Evolutionary conservation across 2,888 invertebrate species (phyloP), one percentile per base, ranked within the genome.

Genomic region (Elmis aenea): DNA sequence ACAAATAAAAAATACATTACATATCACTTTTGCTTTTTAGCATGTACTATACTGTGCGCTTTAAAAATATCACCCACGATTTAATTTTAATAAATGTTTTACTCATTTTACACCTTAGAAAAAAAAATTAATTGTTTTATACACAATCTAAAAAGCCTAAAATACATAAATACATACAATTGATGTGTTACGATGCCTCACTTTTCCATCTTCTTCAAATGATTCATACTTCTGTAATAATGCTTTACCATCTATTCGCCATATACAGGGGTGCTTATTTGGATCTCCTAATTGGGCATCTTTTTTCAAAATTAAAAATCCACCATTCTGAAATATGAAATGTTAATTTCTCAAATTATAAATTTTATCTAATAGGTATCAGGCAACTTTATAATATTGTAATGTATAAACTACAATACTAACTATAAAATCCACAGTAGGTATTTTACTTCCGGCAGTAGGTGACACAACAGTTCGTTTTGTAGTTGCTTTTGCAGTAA

Each of bases 201-300:
- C 52, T 50, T 57, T 56, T 2, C 59, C 64, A 11, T 63, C 60
- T 22, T 63, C 61, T 29, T 60, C 58, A 38, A 66, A 67, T 8
- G 67, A 63, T 55, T 69, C 67, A 47, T 66, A 71, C 48, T 71
- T 71, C 46, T 71, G 71, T 6, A 71, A 50, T n/a, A 70, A 52
- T 2, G 67, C 65, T 45, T 70, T 70, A 2, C 70, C 68, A 51
- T 68, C 68, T 38, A 68, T 63, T 46, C 65, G 57, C 68, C 68
- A 68, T 25, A 68, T 60, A 28, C 61, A 61, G 5, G 67, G 65
- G 30, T 63, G 64, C 32, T 64, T 64, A 5, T 52, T 52, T 3
- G 61, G 49, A 38, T 64, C 64, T 6, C 62, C 63, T 14, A 51
- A 49, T 51, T 64, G 61, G 3, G 64, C 66, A 47, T 68, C 68